Conservation (phyloP, 2,797 vertebrate species). For the Macropodus opercularis region DNA sequence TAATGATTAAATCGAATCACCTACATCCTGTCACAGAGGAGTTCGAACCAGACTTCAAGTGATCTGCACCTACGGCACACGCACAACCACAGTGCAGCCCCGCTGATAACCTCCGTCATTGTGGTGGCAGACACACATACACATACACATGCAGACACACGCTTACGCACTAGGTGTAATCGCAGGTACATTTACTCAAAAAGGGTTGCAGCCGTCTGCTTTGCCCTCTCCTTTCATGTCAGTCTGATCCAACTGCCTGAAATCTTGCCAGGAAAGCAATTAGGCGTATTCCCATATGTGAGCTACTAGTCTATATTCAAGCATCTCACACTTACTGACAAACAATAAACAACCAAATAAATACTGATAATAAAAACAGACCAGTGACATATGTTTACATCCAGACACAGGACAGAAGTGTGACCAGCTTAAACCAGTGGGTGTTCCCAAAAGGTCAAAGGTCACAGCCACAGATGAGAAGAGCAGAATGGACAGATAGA, state of each 20-base stretch:
- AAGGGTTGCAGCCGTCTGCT: not conserved
- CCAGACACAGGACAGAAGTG: conserved; percentile 34
- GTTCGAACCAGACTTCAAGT: no score
- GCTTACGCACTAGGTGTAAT: not conserved
- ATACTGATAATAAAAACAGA: not conserved
- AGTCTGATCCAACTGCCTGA: no score
- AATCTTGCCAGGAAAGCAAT: no score
- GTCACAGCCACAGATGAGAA: conserved; percentile 48
- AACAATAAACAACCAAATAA: no score
- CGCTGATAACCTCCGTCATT: conserved; percentile 22
- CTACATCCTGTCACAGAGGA: no score
- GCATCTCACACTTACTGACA: not conserved
- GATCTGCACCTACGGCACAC: no score
- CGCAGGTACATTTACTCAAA: conserved; percentile 17
- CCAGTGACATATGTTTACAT: conserved; percentile 11
- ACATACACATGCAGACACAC: conserved; percentile 17
- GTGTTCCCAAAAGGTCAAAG: conserved; percentile 47
- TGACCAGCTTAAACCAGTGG: conserved; percentile 42
- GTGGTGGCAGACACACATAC: not conserved
- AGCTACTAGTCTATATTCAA: not conserved
- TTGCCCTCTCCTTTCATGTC: no score
- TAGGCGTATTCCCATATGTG: not conserved
- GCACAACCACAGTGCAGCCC: conserved; percentile 8
- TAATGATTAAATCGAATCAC: no score
- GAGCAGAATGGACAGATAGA: conserved; percentile 29